These are phyloP conservation scores for Macrobrachium nipponense DNA, from an alignment of 1,140 invertebrate species.

Conservation along the genomic window DNA sequence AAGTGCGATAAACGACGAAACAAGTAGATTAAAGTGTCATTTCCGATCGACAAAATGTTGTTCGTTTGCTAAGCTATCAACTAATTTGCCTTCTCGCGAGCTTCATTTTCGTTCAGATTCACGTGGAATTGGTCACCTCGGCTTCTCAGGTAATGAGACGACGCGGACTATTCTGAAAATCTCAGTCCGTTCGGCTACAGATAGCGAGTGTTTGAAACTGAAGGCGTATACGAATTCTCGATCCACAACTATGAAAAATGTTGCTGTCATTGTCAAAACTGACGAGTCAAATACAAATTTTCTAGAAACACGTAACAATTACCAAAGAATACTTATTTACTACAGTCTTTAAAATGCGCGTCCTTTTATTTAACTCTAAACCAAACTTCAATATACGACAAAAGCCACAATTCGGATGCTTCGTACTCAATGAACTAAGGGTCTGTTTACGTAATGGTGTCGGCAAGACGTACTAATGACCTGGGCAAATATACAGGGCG, in stretches of 20 bases:
- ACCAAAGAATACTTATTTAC: too few species aligned
- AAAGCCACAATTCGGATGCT: neutral
- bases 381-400: too few species aligned
- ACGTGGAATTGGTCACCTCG: neutral
- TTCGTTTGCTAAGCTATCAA: slow-evolving; percentile 23
- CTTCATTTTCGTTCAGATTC: neutral
- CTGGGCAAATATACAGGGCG: neutral
- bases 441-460: slow-evolving; percentile 39
- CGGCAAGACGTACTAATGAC: slow-evolving; percentile 46
- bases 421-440: slow-evolving; percentile 17
- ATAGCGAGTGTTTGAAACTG: too few species aligned
- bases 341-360: too few species aligned
- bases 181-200: too few species aligned
- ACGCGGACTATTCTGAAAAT: too few species aligned
- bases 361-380: too few species aligned
- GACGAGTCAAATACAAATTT: too few species aligned
- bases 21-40: slow-evolving; percentile 5
- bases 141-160: neutral
- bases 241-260: too few species aligned
- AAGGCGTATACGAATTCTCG: too few species aligned
- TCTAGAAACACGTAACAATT: too few species aligned
- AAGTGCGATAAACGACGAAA: neutral
- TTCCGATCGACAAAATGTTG: neutral
- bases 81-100: slow-evolving; percentile 11
- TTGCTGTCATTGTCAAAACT: too few species aligned